Conservation (phyloP, 2,797 vertebrate genomes). For the Sardinella longiceps region DNA sequence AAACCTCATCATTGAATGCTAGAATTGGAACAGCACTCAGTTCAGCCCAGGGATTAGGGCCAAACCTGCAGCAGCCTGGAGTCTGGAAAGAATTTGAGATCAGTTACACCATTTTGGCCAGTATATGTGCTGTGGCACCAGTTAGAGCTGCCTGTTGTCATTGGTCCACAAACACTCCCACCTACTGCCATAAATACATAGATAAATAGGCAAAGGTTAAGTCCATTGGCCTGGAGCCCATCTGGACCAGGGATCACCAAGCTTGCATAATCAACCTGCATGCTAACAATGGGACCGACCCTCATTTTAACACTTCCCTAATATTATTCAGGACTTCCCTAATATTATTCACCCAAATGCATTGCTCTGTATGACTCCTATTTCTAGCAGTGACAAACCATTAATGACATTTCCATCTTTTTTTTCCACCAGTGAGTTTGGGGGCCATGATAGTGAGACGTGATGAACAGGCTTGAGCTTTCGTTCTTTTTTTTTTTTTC, state of each 20-base stretch:
- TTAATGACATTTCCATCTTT: slow-evolving; percentile 23
- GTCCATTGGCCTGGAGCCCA: slow-evolving; percentile 16
- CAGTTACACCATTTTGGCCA: not conserved
- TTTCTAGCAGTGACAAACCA: slow-evolving; percentile 15
- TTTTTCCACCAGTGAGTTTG: slow-evolving; percentile 16
- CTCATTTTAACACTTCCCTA: slow-evolving; percentile 49
- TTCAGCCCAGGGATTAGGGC: not conserved
- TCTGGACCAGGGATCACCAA: slow-evolving; percentile 1
- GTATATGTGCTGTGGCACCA: not conserved
- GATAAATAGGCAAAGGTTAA: slow-evolving; percentile 4
- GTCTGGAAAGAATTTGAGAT: not conserved
- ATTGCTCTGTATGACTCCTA: slow-evolving; percentile 11
- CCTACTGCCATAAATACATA: slow-evolving; percentile 15
- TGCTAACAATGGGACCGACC: slow-evolving; percentile 32
- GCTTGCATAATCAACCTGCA: slow-evolving; percentile 51
- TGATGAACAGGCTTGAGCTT: not conserved
- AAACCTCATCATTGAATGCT: not conserved
- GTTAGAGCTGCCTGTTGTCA: not conserved
- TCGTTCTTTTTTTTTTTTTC: too few relatives aligned
- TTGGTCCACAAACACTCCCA: not conserved
- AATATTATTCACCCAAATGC: slow-evolving; percentile 22
- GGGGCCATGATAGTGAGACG: not conserved
- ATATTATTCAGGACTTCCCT: slow-evolving; percentile 15
- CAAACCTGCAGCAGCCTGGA: not conserved
- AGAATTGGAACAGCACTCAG: not conserved